These are phyloP conservation scores for Epinephelus cyanopodus DNA, from an alignment of 2,113 vertebrate genomes.

Conservation along the genomic window DNA sequence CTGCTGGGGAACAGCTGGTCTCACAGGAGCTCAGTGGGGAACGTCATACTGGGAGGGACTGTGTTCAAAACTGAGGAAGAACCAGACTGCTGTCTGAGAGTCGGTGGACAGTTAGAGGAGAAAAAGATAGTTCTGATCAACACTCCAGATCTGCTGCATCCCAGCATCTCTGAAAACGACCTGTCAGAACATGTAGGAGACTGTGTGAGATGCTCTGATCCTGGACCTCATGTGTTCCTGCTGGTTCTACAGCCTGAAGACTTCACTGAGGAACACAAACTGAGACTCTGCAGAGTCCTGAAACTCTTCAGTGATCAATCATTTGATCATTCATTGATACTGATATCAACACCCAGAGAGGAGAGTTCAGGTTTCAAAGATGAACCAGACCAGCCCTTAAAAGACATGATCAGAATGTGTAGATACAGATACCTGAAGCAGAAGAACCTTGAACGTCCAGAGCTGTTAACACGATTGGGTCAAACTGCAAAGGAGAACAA, in stretches of 20 bases:
- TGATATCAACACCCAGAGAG: too few relatives aligned
- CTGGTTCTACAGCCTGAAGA: neutral
- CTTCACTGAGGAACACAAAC: neutral
- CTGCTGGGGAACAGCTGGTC: slow-evolving; percentile 12
- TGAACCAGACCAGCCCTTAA: too few relatives aligned
- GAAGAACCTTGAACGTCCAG: neutral
- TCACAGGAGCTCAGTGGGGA: slow-evolving; percentile 3
- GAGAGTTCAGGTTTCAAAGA: too few relatives aligned
- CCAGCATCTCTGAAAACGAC: neutral
- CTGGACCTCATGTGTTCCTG: too few relatives aligned
- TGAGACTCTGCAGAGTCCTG: neutral
- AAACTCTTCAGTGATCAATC: neutral
- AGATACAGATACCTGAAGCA: neutral
- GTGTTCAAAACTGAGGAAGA: neutral
- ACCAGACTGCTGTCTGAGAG: neutral
- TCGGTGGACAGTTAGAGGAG: neutral
- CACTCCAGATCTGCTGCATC: slow-evolving; percentile 4
- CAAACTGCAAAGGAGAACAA: neutral
- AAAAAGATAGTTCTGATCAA: neutral
- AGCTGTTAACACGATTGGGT: neutral
- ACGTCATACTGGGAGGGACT: neutral
- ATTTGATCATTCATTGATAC: too few relatives aligned
- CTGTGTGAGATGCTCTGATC: neutral
- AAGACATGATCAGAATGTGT: neutral
- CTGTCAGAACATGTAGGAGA: neutral